Base-by-base conservation (phyloP, 2,888 invertebrate genomes). In the Sinopyrophorus schimmeli region DNA sequence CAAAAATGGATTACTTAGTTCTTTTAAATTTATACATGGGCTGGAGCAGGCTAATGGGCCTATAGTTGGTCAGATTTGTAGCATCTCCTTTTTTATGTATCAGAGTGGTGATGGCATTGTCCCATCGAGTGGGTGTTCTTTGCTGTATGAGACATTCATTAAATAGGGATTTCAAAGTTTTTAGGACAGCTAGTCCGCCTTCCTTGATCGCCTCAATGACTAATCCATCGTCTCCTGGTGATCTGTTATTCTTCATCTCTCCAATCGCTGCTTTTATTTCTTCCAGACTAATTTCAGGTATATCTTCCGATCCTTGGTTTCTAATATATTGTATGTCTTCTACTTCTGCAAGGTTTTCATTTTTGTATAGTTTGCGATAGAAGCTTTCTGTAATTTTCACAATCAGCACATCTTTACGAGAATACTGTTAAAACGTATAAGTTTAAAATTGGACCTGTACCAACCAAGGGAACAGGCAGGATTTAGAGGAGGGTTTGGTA, bases 61-160 rank as follows among this genome's bases (percentile, higher is more conserved):
- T 27, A n/a, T n/a, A n/a, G n/a, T 20, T 20, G 4, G 20, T 3
- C 11, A 27, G 27, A 7, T 10, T 27, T 27, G 11, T 27, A 7
- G 12, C 12, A 27, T 27, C 27, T 4, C 11, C 3, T 3, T 27
- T 27, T 27, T 27, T 27, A 2, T 27, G 27, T 3, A 27, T 27
- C 5, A 27, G 11, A 14, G 12, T 10, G 27, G 12, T 34, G 20
- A 34, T n/a, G 11, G 18, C 34, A 20, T 18, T 34, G 11, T 34
- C 9, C 34, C 34, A 31, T 31, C 7, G 5, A n/a, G n/a, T 9
- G 20, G 20, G 34, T 34, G 20, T 34, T 10, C 18, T 34, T 20
- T 34, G 10, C 7, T 30, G 3, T 30, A 30, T 30, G 16, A 30
- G 15, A 30, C 30, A 30, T 30, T 30, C 12, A 30, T 30, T 30